Conservation (phyloP, 1,140 invertebrate species). For the Metopolophium dirhodum region DNA sequence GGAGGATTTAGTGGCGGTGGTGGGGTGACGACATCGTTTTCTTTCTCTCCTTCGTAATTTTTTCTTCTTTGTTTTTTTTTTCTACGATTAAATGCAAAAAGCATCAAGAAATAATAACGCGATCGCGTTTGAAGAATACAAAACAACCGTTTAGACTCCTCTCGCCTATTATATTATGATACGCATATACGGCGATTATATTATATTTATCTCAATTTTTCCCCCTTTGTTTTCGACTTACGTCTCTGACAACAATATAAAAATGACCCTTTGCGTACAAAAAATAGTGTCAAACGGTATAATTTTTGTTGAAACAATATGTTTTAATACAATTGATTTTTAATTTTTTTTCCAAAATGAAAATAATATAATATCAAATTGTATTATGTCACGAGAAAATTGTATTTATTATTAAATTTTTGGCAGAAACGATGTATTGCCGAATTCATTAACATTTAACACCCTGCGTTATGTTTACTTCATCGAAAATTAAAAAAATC, state of each 20-base stretch:
- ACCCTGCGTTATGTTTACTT: too few species aligned
- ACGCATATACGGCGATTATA: background rate
- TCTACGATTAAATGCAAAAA: background rate
- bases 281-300: background rate
- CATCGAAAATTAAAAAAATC: too few species aligned
- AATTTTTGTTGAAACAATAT: too few species aligned
- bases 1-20: background rate
- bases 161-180: background rate
- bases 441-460: too few species aligned
- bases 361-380: too few species aligned
- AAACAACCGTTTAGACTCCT: background rate
- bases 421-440: too few species aligned
- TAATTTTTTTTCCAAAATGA: too few species aligned
- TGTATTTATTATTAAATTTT: too few species aligned
- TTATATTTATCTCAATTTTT: background rate
- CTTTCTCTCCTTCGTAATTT: background rate
- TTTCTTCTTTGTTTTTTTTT: background rate
- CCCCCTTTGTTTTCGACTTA: background rate
- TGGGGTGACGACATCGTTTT: background rate
- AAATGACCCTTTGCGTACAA: background rate
- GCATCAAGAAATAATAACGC: background rate
- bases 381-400: too few species aligned
- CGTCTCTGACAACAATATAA: background rate
- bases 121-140: background rate
- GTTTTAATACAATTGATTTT: too few species aligned